These are phyloP conservation scores for Aspidiotus destructor DNA, from an alignment of 2,888 invertebrate genomes.

Conservation along the genomic window DNA sequence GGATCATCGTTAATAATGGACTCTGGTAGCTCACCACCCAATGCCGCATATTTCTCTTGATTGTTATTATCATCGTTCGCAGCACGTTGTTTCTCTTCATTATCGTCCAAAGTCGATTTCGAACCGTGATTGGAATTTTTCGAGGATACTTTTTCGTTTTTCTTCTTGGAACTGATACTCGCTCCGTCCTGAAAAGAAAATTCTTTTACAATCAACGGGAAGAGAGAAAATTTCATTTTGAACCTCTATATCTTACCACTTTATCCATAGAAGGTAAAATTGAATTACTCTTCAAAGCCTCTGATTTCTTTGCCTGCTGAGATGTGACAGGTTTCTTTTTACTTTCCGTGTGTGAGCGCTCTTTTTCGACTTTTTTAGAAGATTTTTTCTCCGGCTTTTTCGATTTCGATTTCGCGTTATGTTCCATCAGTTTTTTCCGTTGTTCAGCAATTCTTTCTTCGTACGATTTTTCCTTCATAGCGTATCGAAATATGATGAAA, in stretches of 20 bases:
- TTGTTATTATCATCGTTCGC: neutral
- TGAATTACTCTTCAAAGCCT: neutral
- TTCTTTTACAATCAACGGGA: too few species aligned
- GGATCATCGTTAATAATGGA: conserved; percentile 6
- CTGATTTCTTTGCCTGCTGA: neutral
- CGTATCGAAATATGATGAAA: neutral
- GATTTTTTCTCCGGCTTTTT: conserved; percentile 22
- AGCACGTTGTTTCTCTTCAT: conserved; percentile 10
- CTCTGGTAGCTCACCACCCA: conserved; percentile 7
- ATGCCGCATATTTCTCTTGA: conserved; percentile 1
- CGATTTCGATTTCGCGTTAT: conserved; percentile 8
- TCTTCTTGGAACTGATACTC: neutral
- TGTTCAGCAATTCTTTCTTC: conserved; percentile 27
- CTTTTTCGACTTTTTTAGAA: conserved; percentile 14
- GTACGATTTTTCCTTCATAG: conserved; percentile 21
- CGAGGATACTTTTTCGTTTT: neutral
- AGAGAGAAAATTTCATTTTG: too few species aligned
- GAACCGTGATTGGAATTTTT: neutral
- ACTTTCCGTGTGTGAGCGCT: conserved; percentile 10
- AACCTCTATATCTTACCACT: conserved; percentile 3
- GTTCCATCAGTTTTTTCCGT: conserved; percentile 13
- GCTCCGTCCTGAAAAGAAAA: too few species aligned
- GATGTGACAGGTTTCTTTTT: conserved; percentile 10
- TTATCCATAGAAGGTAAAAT: conserved; percentile 1
- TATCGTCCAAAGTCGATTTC: neutral